Percentiles rank a stretch among this genome's conserved stretches.
Conservation (phyloP, 2,888 invertebrate genomes). For the Noctua comes region DNA sequence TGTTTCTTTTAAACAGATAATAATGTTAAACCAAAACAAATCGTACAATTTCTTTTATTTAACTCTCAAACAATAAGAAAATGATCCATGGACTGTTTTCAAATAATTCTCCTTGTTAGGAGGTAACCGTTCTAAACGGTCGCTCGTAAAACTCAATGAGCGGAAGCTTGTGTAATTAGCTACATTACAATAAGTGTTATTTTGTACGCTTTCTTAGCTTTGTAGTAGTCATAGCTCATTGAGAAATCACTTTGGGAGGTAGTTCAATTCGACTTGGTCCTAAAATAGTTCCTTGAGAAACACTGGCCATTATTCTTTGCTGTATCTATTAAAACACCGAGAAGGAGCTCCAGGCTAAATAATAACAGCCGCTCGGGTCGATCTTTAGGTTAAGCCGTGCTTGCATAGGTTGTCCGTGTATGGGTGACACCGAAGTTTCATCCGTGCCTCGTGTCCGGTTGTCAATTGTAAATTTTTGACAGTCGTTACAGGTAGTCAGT, state of each 20-base stretch:
- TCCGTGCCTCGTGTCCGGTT: not conserved
- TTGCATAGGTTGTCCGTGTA: not conserved
- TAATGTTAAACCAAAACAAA: conserved; percentile 5
- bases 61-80: conserved; percentile 27
- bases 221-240: conserved; percentile 18
- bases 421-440: not conserved
- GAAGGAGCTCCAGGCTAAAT: not conserved
- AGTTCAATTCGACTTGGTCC: not conserved
- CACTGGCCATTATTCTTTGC: not conserved
- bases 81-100: conserved; percentile 35
- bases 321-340: not conserved
- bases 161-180: conserved; percentile 57
- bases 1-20: conserved; percentile 4
- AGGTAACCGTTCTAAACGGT: conserved; percentile 39
- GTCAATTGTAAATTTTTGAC: not conserved
- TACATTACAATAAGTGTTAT: conserved; percentile 54
- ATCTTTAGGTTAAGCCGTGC: not conserved
- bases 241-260: conserved; percentile 4
- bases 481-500: not conserved
- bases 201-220: conserved; percentile 61
- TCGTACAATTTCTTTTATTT: conserved; percentile 33
- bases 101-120: conserved; percentile 36
- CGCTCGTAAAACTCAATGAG: conserved; percentile 54
- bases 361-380: not conserved
- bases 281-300: conserved; percentile 32